These are phyloP conservation scores for Varanus komodoensis DNA, from an alignment of 2,113 vertebrate genomes.

Conservation along the genomic window DNA sequence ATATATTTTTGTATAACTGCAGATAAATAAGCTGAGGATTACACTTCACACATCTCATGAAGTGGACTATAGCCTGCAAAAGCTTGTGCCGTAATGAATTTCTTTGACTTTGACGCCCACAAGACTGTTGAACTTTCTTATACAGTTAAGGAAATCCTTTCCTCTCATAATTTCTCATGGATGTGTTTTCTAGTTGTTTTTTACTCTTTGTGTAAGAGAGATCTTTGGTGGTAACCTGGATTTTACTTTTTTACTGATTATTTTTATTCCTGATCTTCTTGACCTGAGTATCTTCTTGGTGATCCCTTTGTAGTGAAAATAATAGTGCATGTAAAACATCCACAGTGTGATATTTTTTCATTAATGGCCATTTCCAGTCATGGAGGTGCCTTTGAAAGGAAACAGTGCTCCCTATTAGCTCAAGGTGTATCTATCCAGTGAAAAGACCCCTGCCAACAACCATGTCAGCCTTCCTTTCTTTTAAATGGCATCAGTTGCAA, in stretches of 20 bases:
- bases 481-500: conserved; percentile 51
- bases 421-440: conserved; percentile 36
- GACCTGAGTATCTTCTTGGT: conserved; percentile 24
- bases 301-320: conserved; percentile 23
- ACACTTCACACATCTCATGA: background rate
- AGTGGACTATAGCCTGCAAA: background rate
- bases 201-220: background rate
- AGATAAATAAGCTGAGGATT: too few relatives aligned
- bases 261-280: conserved; percentile 16
- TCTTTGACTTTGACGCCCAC: background rate
- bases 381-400: conserved; percentile 41
- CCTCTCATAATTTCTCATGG: background rate
- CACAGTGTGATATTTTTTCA: conserved; percentile 36
- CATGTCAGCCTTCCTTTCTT: conserved; percentile 51
- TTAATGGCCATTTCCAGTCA: conserved; percentile 42
- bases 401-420: conserved; percentile 53
- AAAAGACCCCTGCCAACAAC: conserved; percentile 48
- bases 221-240: conserved; percentile 5
- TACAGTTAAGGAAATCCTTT: background rate
- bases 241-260: conserved; percentile 10
- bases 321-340: conserved; percentile 4
- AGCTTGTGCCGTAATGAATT: background rate
- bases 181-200: conserved; percentile 8
- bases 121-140: background rate
- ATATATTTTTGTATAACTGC: too few relatives aligned